A percentile compares a stretch with the other conserved stretches of the same genome.
Evolutionary conservation across 2,113 vertebrate species (phyloP).

Genomic region (Aythya baeri): DNA sequence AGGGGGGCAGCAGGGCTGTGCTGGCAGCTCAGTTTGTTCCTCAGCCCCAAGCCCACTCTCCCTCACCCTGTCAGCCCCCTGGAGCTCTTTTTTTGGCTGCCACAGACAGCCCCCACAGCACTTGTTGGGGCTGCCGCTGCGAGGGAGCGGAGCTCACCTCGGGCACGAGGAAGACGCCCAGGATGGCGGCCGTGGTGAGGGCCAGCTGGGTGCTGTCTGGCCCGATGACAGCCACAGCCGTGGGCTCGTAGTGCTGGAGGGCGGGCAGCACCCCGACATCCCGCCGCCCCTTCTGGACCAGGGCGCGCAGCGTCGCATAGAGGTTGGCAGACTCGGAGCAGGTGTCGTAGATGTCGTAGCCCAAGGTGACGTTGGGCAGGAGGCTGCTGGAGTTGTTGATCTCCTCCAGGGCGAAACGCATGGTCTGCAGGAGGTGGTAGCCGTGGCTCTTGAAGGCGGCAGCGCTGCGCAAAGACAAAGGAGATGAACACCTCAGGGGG

Average conservation of each 20-base stretch:
- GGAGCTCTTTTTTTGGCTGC: too few relatives aligned
- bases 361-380: slow-evolving; percentile 84
- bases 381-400: slow-evolving; percentile 86
- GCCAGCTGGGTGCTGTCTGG: slow-evolving; percentile 66
- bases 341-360: slow-evolving; percentile 83
- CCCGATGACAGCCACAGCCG: slow-evolving; percentile 74
- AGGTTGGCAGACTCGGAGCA: slow-evolving; percentile 76
- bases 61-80: accelerated
- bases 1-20: accelerated
- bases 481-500: too few relatives aligned
- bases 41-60: background rate
- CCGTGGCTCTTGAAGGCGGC: slow-evolving; percentile 17
- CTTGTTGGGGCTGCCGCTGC: background rate
- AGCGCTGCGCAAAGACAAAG: background rate
- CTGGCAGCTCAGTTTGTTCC: background rate
- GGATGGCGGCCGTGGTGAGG: slow-evolving; percentile 68
- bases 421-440: slow-evolving; percentile 80
- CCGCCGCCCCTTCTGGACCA: background rate
- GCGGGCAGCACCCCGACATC: background rate
- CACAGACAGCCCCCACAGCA: too few relatives aligned
- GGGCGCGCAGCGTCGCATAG: slow-evolving; percentile 59
- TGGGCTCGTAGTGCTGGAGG: slow-evolving; percentile 39
- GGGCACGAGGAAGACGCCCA: slow-evolving; percentile 79
- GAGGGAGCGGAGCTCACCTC: slow-evolving; percentile 61
- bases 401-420: slow-evolving; percentile 84